Evolutionary conservation across 2,113 vertebrate species (phyloP).

Genomic region (Aldabrachelys gigantea): DNA sequence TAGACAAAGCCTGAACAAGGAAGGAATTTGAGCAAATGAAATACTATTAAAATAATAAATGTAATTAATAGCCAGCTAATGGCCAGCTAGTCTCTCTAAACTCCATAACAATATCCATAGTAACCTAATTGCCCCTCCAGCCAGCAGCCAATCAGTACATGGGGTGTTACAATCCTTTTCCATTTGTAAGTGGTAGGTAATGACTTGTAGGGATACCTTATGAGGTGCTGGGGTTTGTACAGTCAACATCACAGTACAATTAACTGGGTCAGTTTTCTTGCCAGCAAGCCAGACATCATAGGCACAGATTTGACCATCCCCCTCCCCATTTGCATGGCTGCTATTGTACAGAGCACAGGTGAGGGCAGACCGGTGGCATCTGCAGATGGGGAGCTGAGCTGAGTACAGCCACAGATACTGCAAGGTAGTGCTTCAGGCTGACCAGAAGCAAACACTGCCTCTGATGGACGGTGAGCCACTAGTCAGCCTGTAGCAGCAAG

Average conservation of each 20-base stretch:
- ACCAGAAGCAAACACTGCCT: neutral
- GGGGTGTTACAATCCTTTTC: neutral
- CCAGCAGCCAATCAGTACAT: slow-evolving; percentile 37
- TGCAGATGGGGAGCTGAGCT: neutral
- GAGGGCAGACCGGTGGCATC: fast-evolving
- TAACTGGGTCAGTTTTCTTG: neutral
- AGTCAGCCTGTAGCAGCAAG: neutral
- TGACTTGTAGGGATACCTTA: fast-evolving
- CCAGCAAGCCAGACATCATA: neutral
- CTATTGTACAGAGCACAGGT: fast-evolving
- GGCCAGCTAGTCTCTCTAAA: slow-evolving; percentile 43
- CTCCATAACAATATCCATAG: slow-evolving; percentile 65
- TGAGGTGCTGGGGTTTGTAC: neutral
- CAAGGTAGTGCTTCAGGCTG: neutral
- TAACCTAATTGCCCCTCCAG: slow-evolving; percentile 57
- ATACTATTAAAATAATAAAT: slow-evolving; percentile 18
- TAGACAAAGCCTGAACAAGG: neutral
- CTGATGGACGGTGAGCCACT: neutral
- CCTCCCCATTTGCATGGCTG: neutral
- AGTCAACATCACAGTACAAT: fast-evolving
- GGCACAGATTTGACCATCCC: neutral
- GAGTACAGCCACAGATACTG: fast-evolving
- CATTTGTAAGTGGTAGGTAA: neutral
- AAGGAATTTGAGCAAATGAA: slow-evolving; percentile 5
- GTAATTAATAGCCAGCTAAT: slow-evolving; percentile 54